Conservation (phyloP, 1,140 invertebrate species). For the Drosophila virilis region DNA sequence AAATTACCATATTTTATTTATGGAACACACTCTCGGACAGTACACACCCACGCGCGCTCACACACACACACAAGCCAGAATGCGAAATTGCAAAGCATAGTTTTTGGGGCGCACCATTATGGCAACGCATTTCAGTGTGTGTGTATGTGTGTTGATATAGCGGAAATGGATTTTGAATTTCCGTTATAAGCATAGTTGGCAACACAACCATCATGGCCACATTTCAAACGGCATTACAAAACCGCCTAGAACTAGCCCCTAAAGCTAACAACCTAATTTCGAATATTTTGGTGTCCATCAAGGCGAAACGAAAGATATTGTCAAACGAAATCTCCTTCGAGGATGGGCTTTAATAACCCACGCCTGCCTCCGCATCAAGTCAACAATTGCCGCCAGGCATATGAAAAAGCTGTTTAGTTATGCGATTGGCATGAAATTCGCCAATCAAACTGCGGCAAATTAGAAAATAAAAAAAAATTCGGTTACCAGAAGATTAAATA, state of each 20-base stretch:
- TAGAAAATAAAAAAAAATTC: background rate
- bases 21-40: conserved; percentile 15
- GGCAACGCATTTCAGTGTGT: background rate
- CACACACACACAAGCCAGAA: conserved; percentile 14
- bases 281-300: conserved; percentile 36
- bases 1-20: conserved; percentile 70
- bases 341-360: conserved; percentile 60
- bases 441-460: conserved; percentile 64
- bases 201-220: conserved; percentile 11
- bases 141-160: conserved; percentile 9
- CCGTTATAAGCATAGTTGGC: conserved; percentile 51
- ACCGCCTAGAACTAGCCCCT: conserved; percentile 16
- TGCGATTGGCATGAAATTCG: conserved; percentile 65
- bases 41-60: conserved; percentile 12
- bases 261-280: conserved; percentile 23
- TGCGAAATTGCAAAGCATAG: conserved; percentile 34
- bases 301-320: conserved; percentile 7
- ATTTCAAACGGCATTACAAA: conserved; percentile 32
- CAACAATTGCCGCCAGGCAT: conserved; percentile 50
- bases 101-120: conserved; percentile 34
- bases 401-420: conserved; percentile 72
- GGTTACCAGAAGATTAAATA: background rate
- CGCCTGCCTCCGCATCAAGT: conserved; percentile 26
- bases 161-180: conserved; percentile 77
- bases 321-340: background rate